Base-by-base conservation (phyloP, 2,888 invertebrate species). In the Sympetrum striolatum region DNA sequence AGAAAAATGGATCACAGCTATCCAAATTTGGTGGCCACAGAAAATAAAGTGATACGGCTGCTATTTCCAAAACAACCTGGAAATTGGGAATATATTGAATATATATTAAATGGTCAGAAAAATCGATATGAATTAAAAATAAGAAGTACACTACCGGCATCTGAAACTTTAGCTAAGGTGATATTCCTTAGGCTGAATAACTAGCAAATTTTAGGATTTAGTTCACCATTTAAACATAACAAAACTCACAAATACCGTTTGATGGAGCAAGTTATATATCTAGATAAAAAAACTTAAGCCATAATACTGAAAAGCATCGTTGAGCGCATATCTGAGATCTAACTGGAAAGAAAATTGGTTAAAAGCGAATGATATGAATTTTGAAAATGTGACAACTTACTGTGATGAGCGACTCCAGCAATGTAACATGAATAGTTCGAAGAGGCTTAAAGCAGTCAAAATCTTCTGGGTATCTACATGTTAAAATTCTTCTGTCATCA, bases 1-100 rank as follows among this genome's bases (percentile, higher is more conserved):
- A 94, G 92, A 95, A 96, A 92, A 95, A 95, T 80, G 95, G 95
- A 91, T 94, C 94, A 92, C 95, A 95, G 92, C 94, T 94, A 91
- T 94, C 44, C 12, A 58, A 39, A 25, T 60, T 64, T 15, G 44
- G 18, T 22, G 90, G 90, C 90, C 90, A 90, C 37, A 82, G 15
- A 81, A 90, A 82, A 64, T 64, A 60, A 53, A 82, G n/a, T 18
- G 60, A 15, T 6, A 90, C 35, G 3, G 90, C 90, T 0, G 64
- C 25, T 25, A 80, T 8, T 39, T 64, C 81, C 25, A 90, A 22
- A 39, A 39, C 60, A 15, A 82, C 90, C 90, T 90, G n/a, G 0
- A 44, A 79, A 39, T 3, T 2, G n/a, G 31, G 39, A 44, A 12
- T 44, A 10, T 0, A 37, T 86, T 31, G 3, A 82, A 48, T n/a